phyloP scores from a whole-genome alignment of 2,888 invertebrate genomes.

The Phasia obesa region DNA sequence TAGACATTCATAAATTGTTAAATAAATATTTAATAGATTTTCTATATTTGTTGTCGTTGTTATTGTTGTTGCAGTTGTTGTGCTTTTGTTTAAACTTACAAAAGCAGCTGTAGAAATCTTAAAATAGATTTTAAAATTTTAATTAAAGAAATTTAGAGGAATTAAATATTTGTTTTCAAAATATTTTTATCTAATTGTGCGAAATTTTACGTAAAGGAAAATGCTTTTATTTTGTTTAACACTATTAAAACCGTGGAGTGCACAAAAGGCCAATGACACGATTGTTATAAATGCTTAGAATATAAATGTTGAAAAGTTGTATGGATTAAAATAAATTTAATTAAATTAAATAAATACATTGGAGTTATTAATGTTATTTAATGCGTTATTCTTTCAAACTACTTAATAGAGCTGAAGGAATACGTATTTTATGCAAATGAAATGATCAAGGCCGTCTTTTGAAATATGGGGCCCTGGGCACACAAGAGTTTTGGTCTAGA shows the following conservation, averaged over 20 bases:
- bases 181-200: constrained; percentile 46
- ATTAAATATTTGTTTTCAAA: constrained; percentile 34
- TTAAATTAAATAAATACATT: too few species aligned
- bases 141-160: not conserved
- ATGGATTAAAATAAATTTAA: too few species aligned
- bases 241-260: not conserved
- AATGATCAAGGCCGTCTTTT: too few species aligned
- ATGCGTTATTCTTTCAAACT: too few species aligned
- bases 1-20: constrained; percentile 32
- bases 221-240: constrained; percentile 2
- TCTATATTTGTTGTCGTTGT: not conserved
- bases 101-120: constrained; percentile 49
- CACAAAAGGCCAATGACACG: too few species aligned
- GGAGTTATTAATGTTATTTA: too few species aligned
- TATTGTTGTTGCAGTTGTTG: constrained; percentile 16
- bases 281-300: too few species aligned
- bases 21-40: constrained; percentile 17
- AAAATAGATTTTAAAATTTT: constrained; percentile 34
- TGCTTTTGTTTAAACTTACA: constrained; percentile 21
- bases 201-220: constrained; percentile 37
- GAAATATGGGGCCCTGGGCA: too few species aligned
- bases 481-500: too few species aligned
- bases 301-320: too few species aligned
- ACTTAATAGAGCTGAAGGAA: too few species aligned
- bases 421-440: too few species aligned